Evolutionary conservation across 1,140 invertebrate genomes (phyloP).

Genomic region (Microplitis demolitor): DNA sequence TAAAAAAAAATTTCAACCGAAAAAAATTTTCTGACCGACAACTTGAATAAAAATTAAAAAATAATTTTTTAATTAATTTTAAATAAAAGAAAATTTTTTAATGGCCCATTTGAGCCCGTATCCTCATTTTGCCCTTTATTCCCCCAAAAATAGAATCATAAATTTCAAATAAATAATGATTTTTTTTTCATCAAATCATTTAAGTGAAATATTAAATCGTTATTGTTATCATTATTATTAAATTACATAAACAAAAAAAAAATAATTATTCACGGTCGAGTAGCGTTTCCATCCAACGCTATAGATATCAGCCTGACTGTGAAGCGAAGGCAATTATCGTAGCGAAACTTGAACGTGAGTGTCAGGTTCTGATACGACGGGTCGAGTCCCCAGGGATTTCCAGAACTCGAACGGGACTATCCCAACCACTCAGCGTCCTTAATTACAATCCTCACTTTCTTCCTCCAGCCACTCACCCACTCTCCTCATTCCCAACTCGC

Average conservation of each 20-base stretch:
- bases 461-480: constrained; percentile 34
- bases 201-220: too few species aligned
- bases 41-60: too few species aligned
- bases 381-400: constrained; percentile 53
- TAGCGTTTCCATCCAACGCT: background rate
- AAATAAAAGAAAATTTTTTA: too few species aligned
- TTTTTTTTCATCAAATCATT: too few species aligned
- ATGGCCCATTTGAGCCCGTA: too few species aligned
- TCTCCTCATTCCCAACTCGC: background rate
- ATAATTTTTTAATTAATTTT: too few species aligned
- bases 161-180: too few species aligned
- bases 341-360: constrained; percentile 56
- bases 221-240: background rate
- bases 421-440: constrained; percentile 46
- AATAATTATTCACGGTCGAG: constrained; percentile 4
- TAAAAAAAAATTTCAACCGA: too few species aligned
- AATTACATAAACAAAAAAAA: background rate
- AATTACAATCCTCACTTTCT: constrained; percentile 49
- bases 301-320: constrained; percentile 43
- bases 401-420: constrained; percentile 53
- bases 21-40: too few species aligned
- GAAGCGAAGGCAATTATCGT: constrained; percentile 59
- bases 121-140: too few species aligned
- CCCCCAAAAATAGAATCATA: too few species aligned
- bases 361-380: constrained; percentile 54